Evolutionary conservation across 1,140 invertebrate species (phyloP).

Genomic region (Bombus confusus): DNA sequence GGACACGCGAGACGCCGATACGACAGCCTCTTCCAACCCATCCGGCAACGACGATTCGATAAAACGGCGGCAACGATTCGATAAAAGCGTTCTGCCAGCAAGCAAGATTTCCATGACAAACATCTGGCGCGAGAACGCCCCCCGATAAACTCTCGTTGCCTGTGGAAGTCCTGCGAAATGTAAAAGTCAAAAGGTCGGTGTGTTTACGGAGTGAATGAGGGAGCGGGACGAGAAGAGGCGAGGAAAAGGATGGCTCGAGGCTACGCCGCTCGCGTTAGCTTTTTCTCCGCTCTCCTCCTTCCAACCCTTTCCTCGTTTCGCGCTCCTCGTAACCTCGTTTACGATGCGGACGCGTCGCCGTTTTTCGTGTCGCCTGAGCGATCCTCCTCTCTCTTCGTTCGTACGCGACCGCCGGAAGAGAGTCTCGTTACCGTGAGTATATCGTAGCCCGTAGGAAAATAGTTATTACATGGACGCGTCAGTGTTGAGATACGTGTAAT

Average conservation of each 20-base stretch:
- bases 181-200: slow-evolving; percentile 28
- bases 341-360: slow-evolving; percentile 12
- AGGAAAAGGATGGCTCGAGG: not conserved
- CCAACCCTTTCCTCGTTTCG: not conserved
- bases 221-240: not conserved
- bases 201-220: slow-evolving; percentile 21
- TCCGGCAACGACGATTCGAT: not conserved
- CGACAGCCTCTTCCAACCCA: too few species aligned
- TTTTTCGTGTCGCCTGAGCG: slow-evolving; percentile 15
- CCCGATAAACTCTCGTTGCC: not conserved
- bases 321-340: slow-evolving; percentile 35
- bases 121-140: not conserved
- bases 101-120: slow-evolving; percentile 34
- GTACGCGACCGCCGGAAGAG: not conserved
- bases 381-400: slow-evolving; percentile 1
- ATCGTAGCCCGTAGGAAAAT: not conserved
- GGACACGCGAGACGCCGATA: too few species aligned
- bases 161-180: not conserved
- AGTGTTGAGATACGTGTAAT: too few species aligned
- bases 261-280: not conserved
- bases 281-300: not conserved
- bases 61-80: slow-evolving; percentile 2
- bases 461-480: not conserved
- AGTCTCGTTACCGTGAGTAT: not conserved
- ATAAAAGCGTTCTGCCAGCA: not conserved